These are phyloP conservation scores for Gryllus longicercus DNA, from an alignment of 2,888 invertebrate species.

Conservation along the genomic window DNA sequence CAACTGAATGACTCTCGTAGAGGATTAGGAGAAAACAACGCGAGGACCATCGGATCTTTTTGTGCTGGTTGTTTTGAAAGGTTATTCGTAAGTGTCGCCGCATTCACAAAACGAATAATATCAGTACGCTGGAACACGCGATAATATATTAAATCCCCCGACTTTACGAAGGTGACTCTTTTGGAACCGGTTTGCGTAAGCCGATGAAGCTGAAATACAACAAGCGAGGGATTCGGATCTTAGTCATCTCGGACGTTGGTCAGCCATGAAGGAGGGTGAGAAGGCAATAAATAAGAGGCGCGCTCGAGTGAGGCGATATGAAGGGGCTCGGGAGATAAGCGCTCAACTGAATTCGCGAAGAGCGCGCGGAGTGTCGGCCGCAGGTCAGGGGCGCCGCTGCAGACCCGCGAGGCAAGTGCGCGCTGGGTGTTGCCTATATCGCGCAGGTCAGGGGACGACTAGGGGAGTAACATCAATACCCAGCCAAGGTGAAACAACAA, in stretches of 20 bases:
- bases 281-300: too few relatives aligned
- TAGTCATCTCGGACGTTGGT: too few relatives aligned
- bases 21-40: slow-evolving; percentile 11
- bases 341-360: too few relatives aligned
- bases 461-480: background rate
- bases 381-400: background rate
- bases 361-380: too few relatives aligned
- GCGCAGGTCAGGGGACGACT: background rate
- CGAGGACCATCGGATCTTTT: background rate
- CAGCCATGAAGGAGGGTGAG: too few relatives aligned
- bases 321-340: too few relatives aligned
- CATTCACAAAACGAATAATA: background rate
- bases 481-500: too few relatives aligned
- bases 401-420: background rate
- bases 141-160: background rate
- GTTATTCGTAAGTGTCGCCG: background rate
- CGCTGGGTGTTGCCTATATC: background rate
- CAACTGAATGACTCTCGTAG: background rate
- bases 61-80: slow-evolving; percentile 1
- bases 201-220: background rate
- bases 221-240: background rate
- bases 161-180: background rate
- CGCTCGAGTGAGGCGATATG: too few relatives aligned
- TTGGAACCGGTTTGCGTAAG: background rate
- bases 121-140: background rate